Percentiles rank a stretch among this genome's conserved stretches.
Evolutionary conservation across 2,888 invertebrate genomes (phyloP).

Genomic region (Tachina grossa): DNA sequence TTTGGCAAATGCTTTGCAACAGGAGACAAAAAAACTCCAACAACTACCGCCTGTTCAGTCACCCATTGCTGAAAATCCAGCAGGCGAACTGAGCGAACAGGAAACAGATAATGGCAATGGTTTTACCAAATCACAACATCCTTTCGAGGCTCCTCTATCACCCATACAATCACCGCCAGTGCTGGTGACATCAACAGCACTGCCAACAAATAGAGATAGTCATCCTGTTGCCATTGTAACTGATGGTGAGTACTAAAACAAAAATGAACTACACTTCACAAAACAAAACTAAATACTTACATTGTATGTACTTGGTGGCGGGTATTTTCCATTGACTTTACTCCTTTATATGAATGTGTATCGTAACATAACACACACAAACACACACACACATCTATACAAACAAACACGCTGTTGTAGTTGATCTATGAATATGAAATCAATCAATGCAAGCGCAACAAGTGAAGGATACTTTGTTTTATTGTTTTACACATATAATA

Average conservation of each 20-base stretch:
- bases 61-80: slow-evolving; percentile 80
- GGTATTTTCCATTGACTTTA: slow-evolving; percentile 32
- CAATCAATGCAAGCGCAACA: slow-evolving; percentile 60
- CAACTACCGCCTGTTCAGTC: slow-evolving; percentile 78
- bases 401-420: slow-evolving; percentile 29
- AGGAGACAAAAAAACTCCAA: slow-evolving; percentile 76
- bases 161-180: slow-evolving; percentile 75
- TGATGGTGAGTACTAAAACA: slow-evolving; percentile 69
- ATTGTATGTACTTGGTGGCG: slow-evolving; percentile 51
- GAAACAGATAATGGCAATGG: slow-evolving; percentile 60
- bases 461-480: slow-evolving; percentile 22
- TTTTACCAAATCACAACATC: slow-evolving; percentile 66
- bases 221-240: slow-evolving; percentile 63
- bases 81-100: slow-evolving; percentile 77
- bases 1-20: slow-evolving; percentile 81
- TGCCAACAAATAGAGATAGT: slow-evolving; percentile 57
- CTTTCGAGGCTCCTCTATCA: slow-evolving; percentile 78
- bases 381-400: neutral
- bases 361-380: neutral
- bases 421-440: slow-evolving; percentile 59
- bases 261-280: slow-evolving; percentile 42
- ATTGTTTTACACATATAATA: neutral
- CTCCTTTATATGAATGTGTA: slow-evolving; percentile 13
- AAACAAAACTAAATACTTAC: slow-evolving; percentile 30
- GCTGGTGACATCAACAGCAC: slow-evolving; percentile 58